These are phyloP conservation scores for Echinometra lucunter DNA, from an alignment of 53 echinoderm and acorn worm species.

Conservation along the genomic window DNA sequence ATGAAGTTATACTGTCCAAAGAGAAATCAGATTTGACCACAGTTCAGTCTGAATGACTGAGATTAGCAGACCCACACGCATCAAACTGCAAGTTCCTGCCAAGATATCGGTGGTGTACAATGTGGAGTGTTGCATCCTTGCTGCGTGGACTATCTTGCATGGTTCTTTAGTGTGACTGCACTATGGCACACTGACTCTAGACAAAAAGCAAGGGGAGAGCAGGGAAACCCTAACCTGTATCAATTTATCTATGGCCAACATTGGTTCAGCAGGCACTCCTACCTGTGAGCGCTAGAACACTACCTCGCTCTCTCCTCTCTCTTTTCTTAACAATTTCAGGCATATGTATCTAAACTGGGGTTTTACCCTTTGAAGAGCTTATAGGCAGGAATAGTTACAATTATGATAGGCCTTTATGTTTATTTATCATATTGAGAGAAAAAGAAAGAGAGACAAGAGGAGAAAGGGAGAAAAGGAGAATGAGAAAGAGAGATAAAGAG, in stretches of 20 bases:
- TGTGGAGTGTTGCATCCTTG: background rate
- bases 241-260: conserved; percentile 66
- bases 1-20: background rate
- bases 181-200: conserved; percentile 61
- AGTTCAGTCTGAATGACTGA: too few species aligned
- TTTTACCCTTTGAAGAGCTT: background rate
- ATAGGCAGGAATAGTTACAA: background rate
- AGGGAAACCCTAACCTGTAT: conserved; percentile 63
- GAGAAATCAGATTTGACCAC: background rate
- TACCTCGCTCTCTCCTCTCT: background rate
- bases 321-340: background rate
- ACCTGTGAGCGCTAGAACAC: background rate
- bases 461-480: too few species aligned
- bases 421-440: background rate
- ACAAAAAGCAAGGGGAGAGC: conserved; percentile 36
- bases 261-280: conserved; percentile 64
- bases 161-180: conserved; percentile 58
- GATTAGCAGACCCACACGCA: too few species aligned
- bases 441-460: too few species aligned
- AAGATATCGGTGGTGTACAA: background rate
- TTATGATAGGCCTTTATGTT: background rate
- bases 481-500: too few species aligned
- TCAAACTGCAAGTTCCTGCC: background rate
- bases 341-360: background rate
- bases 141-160: background rate